A percentile compares a stretch with the other conserved stretches of the same genome.
Evolutionary conservation across 2,113 vertebrate species (phyloP).

Genomic region (Ailuropoda melanoleuca): DNA sequence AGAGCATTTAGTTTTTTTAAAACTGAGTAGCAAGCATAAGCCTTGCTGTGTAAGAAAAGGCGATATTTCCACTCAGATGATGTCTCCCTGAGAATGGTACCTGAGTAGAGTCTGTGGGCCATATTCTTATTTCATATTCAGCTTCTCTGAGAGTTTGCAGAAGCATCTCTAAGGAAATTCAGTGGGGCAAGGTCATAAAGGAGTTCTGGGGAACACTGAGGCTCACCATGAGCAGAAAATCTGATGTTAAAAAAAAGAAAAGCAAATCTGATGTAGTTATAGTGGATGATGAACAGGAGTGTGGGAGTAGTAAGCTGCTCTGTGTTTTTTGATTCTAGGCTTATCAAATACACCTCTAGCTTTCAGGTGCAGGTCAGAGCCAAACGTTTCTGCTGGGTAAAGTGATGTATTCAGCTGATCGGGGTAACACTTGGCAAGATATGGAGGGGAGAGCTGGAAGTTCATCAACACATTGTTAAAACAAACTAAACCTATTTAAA

Average conservation of each 20-base stretch:
- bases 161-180: background rate
- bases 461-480: background rate
- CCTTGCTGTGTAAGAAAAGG: conserved; percentile 1
- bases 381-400: background rate
- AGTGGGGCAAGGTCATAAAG: background rate
- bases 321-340: background rate
- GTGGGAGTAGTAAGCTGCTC: background rate
- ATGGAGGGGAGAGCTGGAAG: background rate
- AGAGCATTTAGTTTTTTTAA: background rate
- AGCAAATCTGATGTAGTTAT: background rate
- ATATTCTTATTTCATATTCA: background rate
- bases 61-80: background rate
- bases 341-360: background rate
- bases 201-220: background rate
- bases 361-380: background rate
- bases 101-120: background rate
- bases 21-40: background rate
- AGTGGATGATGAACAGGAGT: background rate
- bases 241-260: background rate
- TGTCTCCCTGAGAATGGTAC: background rate
- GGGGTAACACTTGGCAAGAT: background rate
- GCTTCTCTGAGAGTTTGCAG: background rate
- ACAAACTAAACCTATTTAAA: background rate
- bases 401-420: background rate
- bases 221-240: background rate